Base-by-base conservation (phyloP, 1,140 invertebrate species). In the Platyscapa corneri region DNA sequence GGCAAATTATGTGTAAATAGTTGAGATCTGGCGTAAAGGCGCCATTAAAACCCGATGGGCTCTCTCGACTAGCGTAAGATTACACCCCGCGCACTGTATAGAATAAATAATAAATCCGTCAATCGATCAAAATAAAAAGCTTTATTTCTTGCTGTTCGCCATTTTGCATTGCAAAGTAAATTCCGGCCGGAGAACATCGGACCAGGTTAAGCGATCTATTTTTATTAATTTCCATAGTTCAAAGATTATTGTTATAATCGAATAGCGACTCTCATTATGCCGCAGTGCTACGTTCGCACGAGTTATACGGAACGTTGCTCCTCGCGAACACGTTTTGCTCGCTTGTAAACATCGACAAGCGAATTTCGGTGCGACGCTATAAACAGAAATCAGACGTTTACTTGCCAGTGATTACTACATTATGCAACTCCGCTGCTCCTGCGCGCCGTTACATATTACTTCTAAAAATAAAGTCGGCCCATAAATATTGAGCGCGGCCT, bases 41-140 rank as follows among this genome's bases (percentile, higher is more conserved):
- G 56, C 42, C 60, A 85, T 85, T 75, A 81, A 85, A 75, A 75
- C 32, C 81, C 84, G 65, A 85, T 85, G 60, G 65, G 53, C 46
- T 79, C 27, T 23, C 72, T 84, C 60, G 60, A 42, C 72, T 53
- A 37, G 42, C 46, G 32, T 77, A 81, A 67, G 79, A 81, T 70
- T 49, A 81, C 65, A 67, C 3, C 1, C n/a, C n/a, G 20, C 34
- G 30, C n/a, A 30, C 53, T 34, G 78, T 12, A 67, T 83, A 39
- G 42, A 83, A 83, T 83, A 75, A 76, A 76, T 83, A 76, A 30
- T 49, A 34, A 56, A 60, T 60, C 46, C 14, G 23, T 42, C 70
- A 42, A 74, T 74, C 34, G 42, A 74, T 42, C 37, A 27, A 27
- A 42, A 74, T 42, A 39, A 39, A 74, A 74, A 20, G 0, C 20